Base-by-base conservation (phyloP, 2,888 invertebrate species). In the Heteropelma amictum region DNA sequence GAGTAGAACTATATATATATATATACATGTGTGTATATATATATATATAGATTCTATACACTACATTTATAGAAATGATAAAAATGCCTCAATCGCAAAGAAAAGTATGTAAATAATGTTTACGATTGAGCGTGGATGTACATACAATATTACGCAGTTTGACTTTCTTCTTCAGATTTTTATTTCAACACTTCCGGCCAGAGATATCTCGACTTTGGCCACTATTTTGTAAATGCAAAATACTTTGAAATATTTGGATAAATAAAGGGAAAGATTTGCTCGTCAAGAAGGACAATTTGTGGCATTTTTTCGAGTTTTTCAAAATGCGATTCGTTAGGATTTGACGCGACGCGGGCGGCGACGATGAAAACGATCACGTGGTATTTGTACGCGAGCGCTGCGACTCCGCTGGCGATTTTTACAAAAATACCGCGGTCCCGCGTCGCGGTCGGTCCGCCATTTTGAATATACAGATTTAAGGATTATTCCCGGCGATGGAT, bases 21-120 rank as follows among this genome's bases (percentile, higher is more conserved):
- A 49, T 45, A 14, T 12, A 38, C 54, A 60, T 35, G 60, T 60
- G 45, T 53, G 30, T 23, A 45, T 30, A 45, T 12, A 33, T 35
- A 35, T 35, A 21, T 38, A 42, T 30, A 51, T 28, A 65, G n/a
- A n/a, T n/a, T n/a, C n/a, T n/a, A n/a, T n/a, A n/a, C n/a, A n/a
- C n/a, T 47, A 60, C 45, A 33, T 35, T 38, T 54, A 53, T 45
- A 54, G 45, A 40, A 65, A 53, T 19, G 19, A 10, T 19, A 7
- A 12, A 14, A 42, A 35, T n/a, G 35, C n/a, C 47, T 40, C 49
- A 35, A 64, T 35, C 38, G 33, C 42, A 7, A 56, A 64, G 35
- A 63, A 17, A 28, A 47, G 69, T 68, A 64, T 74, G 69, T 74
- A 74, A 74, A 74, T 74, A n/a, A 69, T 74, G 64, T 42, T 23